Conservation (phyloP, 2,888 invertebrate species). For the Lasioglossum figueresi region DNA sequence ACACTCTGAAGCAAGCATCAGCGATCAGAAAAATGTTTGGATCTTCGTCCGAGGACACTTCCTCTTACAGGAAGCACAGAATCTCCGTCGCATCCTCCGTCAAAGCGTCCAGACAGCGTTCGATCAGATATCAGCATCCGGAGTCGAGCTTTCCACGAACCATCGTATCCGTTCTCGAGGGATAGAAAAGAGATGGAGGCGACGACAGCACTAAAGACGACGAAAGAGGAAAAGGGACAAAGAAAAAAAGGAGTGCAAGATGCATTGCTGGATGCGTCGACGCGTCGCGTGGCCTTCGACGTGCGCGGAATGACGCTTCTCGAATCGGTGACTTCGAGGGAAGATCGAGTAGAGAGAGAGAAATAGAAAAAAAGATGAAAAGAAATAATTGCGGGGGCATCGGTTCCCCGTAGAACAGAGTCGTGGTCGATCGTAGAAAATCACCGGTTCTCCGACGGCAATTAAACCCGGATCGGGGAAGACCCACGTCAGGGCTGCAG, state of each 20-base stretch:
- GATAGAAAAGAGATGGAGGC: not conserved
- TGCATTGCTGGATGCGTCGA: constrained; percentile 42
- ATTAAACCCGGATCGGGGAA: constrained; percentile 63
- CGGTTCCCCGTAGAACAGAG: constrained; percentile 49
- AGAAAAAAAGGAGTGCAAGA: not conserved
- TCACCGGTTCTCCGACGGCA: constrained; percentile 64
- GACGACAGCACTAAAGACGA: constrained; percentile 4
- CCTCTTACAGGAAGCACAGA: not conserved
- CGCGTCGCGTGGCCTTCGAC: constrained; percentile 79
- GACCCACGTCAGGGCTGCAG: constrained; percentile 58
- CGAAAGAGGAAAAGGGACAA: constrained; percentile 12
- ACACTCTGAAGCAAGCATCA: not conserved
- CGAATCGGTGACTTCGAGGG: constrained; percentile 54
- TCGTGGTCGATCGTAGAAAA: constrained; percentile 60
- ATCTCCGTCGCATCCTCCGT: not conserved
- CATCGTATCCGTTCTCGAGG: constrained; percentile 22
- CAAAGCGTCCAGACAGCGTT: not conserved
- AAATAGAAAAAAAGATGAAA: constrained; percentile 42
- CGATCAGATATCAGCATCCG: constrained; percentile 46
- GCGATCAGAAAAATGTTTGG: not conserved
- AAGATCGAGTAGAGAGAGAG: constrained; percentile 23
- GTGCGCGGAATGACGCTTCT: constrained; percentile 74
- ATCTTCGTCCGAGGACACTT: not conserved
- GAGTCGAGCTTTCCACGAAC: constrained; percentile 59
- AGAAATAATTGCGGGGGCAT: constrained; percentile 59